Conservation (phyloP, 1,140 invertebrate genomes). For the Listronotus oregonensis region DNA sequence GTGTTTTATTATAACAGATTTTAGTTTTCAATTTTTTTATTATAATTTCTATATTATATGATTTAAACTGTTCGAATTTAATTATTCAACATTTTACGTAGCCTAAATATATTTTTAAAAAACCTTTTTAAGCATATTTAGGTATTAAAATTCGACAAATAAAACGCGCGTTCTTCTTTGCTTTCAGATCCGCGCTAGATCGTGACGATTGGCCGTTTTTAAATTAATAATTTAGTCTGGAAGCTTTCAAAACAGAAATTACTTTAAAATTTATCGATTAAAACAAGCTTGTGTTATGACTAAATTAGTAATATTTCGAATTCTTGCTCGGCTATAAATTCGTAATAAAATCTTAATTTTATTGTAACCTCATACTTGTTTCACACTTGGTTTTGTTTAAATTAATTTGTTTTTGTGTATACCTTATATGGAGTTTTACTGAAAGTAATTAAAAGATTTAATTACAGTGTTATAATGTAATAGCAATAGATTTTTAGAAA, state of each 20-base stretch:
- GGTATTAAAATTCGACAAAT: background rate
- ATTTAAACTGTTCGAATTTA: too few relatives aligned
- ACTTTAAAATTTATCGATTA: conserved; percentile 33
- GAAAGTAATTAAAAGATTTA: too few relatives aligned
- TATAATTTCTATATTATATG: too few relatives aligned
- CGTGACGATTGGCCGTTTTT: conserved; percentile 26
- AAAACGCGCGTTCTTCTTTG: background rate
- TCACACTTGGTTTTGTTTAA: background rate
- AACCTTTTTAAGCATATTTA: too few relatives aligned
- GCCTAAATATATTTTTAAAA: too few relatives aligned
- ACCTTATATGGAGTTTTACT: too few relatives aligned
- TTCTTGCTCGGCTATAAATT: background rate
- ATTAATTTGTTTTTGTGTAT: too few relatives aligned
- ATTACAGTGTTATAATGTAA: too few relatives aligned
- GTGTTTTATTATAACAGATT: too few relatives aligned
- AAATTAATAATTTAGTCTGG: conserved; percentile 31
- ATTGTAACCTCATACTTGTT: background rate
- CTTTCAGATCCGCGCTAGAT: conserved; percentile 22
- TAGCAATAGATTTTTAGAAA: too few relatives aligned
- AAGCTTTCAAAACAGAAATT: conserved; percentile 26
- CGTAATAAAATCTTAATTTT: conserved; percentile 12
- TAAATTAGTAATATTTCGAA: conserved; percentile 23
- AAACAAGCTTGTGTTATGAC: conserved; percentile 31
- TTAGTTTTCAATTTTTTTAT: too few relatives aligned
- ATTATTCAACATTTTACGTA: too few relatives aligned